Evolutionary conservation across 2,113 vertebrate species (phyloP), one percentile per base, ranked within the genome.

Genomic region (Mesoclemmys tuberculata): DNA sequence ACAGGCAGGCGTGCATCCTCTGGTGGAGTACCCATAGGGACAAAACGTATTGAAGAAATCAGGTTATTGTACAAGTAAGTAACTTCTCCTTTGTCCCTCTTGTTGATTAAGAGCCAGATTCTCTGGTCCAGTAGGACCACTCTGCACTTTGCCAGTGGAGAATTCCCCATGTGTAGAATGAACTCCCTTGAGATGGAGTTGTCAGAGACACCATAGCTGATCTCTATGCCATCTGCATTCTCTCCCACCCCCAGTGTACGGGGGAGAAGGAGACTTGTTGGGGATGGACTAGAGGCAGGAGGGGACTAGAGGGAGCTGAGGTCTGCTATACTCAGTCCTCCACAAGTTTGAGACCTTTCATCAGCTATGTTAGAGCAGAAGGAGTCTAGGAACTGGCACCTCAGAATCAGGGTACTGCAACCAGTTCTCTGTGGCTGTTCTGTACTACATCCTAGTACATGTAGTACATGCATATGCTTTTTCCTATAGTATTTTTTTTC

Each of bases 181-280:
- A 24, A 51, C 16, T 8, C 12, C 19, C 5, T 29, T 5, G 22
- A 8, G 35, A 10, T 24, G 29, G 56, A 58, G 56, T 29, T 55
- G 78, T 41, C 27, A 27, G 0, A 0, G 10, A 0, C 0, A 87
- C n/a, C 48, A 5, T 3, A 31, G 41, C 35, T 31, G 46, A 29
- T 1, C 22, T 26, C 82, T 13, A 6, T 87, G 87, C 58, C 46
- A 21, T 21, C 51, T 21, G 49, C 68, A 21, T 55, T 29, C 51
- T 3, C 82, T 84, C 0, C 5, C 29, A 14, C 54, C 10, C 4
- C 16, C 18, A 3, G 5, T 19, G 38, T 77, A 75, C 61, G 68
- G 38, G 80, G 58, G 80, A 64, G 29, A 77, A 35, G 44, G 68
- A 82, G 46, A 48, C 9, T 14, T 4, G 2, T 44, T 6, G 2